These are phyloP conservation scores for Ischnura elegans DNA, from an alignment of 2,888 invertebrate species.

Conservation along the genomic window DNA sequence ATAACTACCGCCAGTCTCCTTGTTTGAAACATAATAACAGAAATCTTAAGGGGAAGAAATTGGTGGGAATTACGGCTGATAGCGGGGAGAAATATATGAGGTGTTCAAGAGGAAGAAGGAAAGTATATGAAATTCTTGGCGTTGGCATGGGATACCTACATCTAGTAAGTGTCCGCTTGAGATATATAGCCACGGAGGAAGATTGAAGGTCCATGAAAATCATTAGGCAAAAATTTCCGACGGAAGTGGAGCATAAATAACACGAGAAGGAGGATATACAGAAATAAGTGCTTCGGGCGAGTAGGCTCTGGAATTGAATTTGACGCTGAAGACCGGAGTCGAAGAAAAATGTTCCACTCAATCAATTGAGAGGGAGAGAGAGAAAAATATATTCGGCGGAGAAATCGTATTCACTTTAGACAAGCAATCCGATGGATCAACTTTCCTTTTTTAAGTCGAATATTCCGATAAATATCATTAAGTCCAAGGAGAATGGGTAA, in stretches of 20 bases:
- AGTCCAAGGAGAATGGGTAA: background rate
- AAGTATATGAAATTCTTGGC: background rate
- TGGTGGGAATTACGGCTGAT: conserved; percentile 50
- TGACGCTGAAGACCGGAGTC: background rate
- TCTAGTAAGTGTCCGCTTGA: background rate
- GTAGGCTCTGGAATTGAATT: background rate
- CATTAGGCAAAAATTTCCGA: conserved; percentile 23
- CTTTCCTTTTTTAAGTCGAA: background rate
- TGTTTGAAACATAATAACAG: conserved; percentile 33
- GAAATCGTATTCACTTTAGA: background rate
- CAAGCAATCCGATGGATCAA: background rate
- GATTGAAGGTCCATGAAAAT: background rate
- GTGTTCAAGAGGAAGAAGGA: background rate
- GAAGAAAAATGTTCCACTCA: background rate
- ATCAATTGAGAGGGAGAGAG: background rate
- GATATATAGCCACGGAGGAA: background rate
- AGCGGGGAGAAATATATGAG: background rate
- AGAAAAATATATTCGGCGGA: background rate
- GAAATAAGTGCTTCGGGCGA: background rate
- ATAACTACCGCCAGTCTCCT: conserved; percentile 23
- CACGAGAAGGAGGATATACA: background rate
- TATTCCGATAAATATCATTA: background rate
- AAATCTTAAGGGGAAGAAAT: conserved; percentile 19
- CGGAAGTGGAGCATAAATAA: conserved; percentile 18
- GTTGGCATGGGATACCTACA: background rate